These are phyloP conservation scores for Pristiophorus japonicus DNA, from an alignment of 2,113 vertebrate genomes.

Conservation along the genomic window DNA sequence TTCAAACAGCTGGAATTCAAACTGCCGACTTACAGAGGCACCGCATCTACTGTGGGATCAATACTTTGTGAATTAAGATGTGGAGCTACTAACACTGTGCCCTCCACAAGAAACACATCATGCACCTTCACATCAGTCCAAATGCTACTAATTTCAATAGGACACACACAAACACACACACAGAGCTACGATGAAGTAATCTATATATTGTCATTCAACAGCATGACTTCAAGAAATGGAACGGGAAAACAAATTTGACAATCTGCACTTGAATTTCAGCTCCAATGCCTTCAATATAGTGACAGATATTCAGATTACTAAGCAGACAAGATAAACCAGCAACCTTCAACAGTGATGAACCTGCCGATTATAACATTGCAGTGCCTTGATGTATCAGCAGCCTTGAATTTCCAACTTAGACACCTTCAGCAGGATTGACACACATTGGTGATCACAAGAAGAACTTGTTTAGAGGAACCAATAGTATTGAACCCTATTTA, in stretches of 20 bases:
- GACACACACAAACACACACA: neutral
- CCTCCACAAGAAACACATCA: neutral
- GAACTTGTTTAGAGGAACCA: too few species aligned
- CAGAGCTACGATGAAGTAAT: neutral
- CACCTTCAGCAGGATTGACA: neutral
- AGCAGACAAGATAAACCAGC: neutral
- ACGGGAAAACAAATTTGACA: neutral
- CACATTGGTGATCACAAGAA: neutral
- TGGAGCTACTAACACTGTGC: slow-evolving; percentile 10
- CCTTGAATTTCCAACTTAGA: neutral
- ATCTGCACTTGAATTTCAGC: neutral
- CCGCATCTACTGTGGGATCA: neutral
- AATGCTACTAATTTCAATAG: slow-evolving; percentile 13
- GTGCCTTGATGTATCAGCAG: neutral
- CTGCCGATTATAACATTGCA: neutral
- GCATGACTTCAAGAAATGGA: slow-evolving; percentile 1
- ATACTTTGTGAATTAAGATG: slow-evolving; percentile 36
- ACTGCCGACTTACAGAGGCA: neutral
- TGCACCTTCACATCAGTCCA: neutral
- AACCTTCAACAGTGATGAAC: neutral
- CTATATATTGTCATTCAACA: neutral
- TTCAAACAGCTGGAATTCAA: slow-evolving; percentile 35
- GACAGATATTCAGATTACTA: neutral
- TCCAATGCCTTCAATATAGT: neutral
- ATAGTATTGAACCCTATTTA: neutral